These are phyloP conservation scores for Teinopalpus imperialis DNA, from an alignment of 2,888 invertebrate genomes.

Conservation along the genomic window DNA sequence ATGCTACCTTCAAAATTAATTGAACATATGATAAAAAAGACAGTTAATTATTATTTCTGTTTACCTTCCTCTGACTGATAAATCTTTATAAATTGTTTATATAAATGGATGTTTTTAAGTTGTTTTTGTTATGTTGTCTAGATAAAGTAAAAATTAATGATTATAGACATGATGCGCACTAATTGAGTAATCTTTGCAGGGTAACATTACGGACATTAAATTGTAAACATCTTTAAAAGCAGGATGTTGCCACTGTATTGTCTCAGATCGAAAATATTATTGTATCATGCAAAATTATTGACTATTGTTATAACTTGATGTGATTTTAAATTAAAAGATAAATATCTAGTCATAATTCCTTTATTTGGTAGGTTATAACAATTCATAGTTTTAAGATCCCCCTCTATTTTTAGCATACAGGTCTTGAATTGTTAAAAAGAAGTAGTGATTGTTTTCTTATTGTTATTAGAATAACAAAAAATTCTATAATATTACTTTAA, in stretches of 20 bases:
- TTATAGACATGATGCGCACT: not conserved
- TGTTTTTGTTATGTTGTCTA: not conserved
- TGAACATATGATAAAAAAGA: too few relatives aligned
- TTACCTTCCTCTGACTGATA: not conserved
- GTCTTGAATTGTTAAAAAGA: too few relatives aligned
- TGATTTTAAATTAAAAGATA: too few relatives aligned
- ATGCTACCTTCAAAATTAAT: too few relatives aligned
- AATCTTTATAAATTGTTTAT: not conserved
- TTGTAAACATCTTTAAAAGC: constrained; percentile 35
- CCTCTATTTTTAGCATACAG: too few relatives aligned
- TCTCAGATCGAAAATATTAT: constrained; percentile 10
- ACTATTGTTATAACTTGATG: not conserved
- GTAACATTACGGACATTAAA: constrained; percentile 29
- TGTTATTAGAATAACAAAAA: too few relatives aligned
- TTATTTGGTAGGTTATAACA: too few relatives aligned
- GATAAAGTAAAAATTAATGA: not conserved
- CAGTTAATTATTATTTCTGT: too few relatives aligned
- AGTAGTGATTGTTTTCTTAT: too few relatives aligned
- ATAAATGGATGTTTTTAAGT: not conserved
- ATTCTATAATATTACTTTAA: too few relatives aligned
- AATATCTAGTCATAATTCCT: too few relatives aligned
- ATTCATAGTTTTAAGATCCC: too few relatives aligned
- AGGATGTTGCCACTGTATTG: constrained; percentile 35
- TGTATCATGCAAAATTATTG: not conserved
- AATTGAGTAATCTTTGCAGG: constrained; percentile 9